These are phyloP conservation scores for Dichetophora obliterata DNA, from an alignment of 2,888 invertebrate species.

Conservation along the genomic window DNA sequence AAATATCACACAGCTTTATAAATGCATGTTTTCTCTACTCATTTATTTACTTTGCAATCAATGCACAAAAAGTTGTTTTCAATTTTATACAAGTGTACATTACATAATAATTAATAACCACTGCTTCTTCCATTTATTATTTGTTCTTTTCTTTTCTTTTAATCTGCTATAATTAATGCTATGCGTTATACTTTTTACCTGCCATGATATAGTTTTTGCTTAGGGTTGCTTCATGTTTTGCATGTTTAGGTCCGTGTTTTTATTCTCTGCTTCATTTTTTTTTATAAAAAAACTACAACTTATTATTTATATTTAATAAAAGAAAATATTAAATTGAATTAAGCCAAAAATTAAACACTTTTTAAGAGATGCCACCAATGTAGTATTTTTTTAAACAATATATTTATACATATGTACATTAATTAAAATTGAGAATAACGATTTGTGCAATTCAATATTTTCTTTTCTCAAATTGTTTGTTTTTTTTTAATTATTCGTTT, in stretches of 20 bases:
- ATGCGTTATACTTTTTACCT: slow-evolving; percentile 35
- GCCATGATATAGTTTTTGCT: slow-evolving; percentile 44
- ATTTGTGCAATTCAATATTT: slow-evolving; percentile 69
- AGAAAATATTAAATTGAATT: slow-evolving; percentile 57
- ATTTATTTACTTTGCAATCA: slow-evolving; percentile 55
- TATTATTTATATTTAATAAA: slow-evolving; percentile 40
- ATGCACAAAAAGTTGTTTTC: slow-evolving; percentile 70
- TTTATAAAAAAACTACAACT: slow-evolving; percentile 35
- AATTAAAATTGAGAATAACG: slow-evolving; percentile 69
- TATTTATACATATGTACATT: slow-evolving; percentile 60
- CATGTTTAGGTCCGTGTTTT: slow-evolving; percentile 41
- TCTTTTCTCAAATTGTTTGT: slow-evolving; percentile 52
- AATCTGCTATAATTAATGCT: neutral
- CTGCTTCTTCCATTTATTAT: slow-evolving; percentile 14
- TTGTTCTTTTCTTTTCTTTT: neutral
- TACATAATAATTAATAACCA: slow-evolving; percentile 31
- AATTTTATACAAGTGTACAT: slow-evolving; percentile 66
- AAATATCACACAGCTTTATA: slow-evolving; percentile 8
- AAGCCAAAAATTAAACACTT: slow-evolving; percentile 10
- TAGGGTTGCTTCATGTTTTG: slow-evolving; percentile 34
- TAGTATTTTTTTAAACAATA: slow-evolving; percentile 27
- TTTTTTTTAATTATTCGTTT: neutral
- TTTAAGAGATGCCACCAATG: slow-evolving; percentile 46
- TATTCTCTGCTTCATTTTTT: slow-evolving; percentile 48
- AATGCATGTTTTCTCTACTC: slow-evolving; percentile 13